Conservation (phyloP, 2,113 vertebrate genomes). For the Pithys albifrons region DNA sequence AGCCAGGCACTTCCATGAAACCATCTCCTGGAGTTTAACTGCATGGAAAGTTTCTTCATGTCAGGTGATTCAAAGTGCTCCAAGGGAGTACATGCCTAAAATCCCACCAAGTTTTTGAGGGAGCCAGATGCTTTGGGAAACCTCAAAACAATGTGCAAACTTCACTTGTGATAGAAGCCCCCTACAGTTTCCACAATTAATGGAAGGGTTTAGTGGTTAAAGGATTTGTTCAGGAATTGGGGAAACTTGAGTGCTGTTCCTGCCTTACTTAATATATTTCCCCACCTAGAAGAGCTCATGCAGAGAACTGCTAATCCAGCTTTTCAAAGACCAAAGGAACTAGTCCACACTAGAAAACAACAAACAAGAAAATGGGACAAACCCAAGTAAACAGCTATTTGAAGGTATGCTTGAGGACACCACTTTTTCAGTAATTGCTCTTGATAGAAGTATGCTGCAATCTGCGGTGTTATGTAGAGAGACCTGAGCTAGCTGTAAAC, state of each 20-base stretch:
- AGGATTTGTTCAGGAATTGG: background rate
- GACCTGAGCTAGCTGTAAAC: background rate
- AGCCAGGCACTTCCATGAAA: rapidly evolving
- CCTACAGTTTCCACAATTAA: background rate
- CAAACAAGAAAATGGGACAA: background rate
- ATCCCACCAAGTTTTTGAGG: background rate
- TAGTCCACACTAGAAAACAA: background rate
- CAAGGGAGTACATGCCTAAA: background rate
- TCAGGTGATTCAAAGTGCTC: background rate
- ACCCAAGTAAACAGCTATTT: background rate
- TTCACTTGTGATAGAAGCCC: background rate
- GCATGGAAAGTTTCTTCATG: background rate
- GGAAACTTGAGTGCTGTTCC: background rate
- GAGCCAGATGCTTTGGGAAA: background rate
- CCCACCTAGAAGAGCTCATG: background rate
- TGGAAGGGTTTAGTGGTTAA: background rate
- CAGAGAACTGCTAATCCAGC: background rate
- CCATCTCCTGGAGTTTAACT: background rate
- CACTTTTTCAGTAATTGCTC: background rate
- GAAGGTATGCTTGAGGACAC: background rate
- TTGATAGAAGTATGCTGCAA: background rate
- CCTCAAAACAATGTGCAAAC: background rate
- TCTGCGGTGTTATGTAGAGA: background rate
- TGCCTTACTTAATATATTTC: rapidly evolving
- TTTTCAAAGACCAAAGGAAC: background rate